Evolutionary conservation across 2,797 vertebrate species (phyloP).

Genomic region (Hapalemur alaotrensis): DNA sequence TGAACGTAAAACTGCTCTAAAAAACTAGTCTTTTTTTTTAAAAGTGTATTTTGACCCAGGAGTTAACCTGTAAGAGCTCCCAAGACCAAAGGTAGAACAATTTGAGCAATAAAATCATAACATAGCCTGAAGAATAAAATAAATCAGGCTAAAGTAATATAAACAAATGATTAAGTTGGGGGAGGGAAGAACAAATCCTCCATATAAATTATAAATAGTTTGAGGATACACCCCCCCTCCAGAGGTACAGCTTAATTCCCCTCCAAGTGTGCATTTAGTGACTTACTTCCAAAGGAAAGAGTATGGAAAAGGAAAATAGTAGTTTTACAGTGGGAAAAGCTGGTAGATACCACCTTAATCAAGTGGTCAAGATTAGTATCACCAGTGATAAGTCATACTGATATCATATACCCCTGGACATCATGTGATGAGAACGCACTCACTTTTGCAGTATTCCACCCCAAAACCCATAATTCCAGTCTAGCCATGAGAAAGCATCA

Average conservation of each 20-base stretch:
- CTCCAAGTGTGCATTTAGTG: neutral
- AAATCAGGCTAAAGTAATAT: neutral
- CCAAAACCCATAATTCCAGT: neutral
- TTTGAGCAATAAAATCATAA: slow-evolving; percentile 20
- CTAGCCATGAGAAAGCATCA: neutral
- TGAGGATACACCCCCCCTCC: neutral
- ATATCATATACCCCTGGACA: neutral
- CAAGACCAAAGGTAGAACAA: neutral
- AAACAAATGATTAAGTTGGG: neutral
- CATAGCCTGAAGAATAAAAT: slow-evolving; percentile 7
- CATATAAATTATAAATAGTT: neutral
- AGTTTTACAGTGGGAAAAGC: neutral
- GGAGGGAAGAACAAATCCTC: neutral
- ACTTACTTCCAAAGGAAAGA: neutral
- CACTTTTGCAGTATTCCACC: neutral
- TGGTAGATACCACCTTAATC: neutral
- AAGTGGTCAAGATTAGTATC: neutral
- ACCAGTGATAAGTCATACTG: neutral
- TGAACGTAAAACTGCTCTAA: neutral
- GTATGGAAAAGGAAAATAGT: neutral
- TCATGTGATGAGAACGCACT: neutral
- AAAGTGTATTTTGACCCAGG: neutral
- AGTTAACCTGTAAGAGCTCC: slow-evolving; percentile 17
- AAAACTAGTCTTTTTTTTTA: neutral
- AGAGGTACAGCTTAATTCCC: neutral